Evolutionary conservation across 2,888 invertebrate species (phyloP).

Genomic region (Candidula unifasciata): DNA sequence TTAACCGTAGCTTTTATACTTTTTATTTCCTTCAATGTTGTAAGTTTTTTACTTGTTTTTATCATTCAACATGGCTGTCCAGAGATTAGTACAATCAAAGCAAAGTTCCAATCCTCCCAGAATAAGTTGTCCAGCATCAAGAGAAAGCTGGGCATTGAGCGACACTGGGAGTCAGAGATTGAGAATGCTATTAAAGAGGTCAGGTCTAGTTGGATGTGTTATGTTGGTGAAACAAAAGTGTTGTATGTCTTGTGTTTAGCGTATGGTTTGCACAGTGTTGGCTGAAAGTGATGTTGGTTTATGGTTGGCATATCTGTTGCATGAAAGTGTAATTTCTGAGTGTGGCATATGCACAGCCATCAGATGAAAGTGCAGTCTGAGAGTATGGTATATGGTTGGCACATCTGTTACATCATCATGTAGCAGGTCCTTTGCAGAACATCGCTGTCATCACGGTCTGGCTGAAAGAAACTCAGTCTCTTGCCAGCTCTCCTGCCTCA

Average conservation of each 20-base stretch:
- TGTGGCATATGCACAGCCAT: too few relatives aligned
- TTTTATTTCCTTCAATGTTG: background rate
- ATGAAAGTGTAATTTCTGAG: too few relatives aligned
- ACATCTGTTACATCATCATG: too few relatives aligned
- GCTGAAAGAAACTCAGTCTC: too few relatives aligned
- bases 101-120: conserved; percentile 31
- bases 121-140: conserved; percentile 38
- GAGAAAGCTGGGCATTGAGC: conserved; percentile 28
- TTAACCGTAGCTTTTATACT: background rate
- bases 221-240: background rate
- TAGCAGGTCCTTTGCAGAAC: too few relatives aligned
- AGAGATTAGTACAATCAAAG: conserved; percentile 44
- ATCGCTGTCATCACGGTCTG: too few relatives aligned
- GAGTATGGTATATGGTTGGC: too few relatives aligned
- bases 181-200: conserved; percentile 51
- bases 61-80: background rate
- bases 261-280: too few relatives aligned
- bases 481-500: too few relatives aligned
- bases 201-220: background rate
- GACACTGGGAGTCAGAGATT: conserved; percentile 44
- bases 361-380: too few relatives aligned
- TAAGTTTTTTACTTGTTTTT: background rate
- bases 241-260: background rate
- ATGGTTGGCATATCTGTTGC: too few relatives aligned
- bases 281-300: too few relatives aligned